Conservation (phyloP, 2,797 vertebrate species). For the Takifugu rubripes region DNA sequence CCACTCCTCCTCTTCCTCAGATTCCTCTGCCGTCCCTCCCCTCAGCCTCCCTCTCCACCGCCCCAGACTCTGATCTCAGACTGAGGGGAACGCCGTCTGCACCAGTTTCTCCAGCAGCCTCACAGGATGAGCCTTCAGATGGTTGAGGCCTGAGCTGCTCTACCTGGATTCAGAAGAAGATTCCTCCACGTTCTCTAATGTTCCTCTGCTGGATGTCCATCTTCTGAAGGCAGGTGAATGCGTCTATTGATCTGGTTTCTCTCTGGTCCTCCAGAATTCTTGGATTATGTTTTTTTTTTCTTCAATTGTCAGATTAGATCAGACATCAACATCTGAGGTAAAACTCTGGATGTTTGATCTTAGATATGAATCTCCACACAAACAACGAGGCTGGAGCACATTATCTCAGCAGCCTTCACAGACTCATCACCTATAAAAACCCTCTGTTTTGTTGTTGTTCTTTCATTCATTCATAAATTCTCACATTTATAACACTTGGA, state of each 20-base stretch:
- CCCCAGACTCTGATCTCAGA: constrained; percentile 72
- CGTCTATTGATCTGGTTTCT: not conserved
- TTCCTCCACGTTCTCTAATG: constrained; percentile 58
- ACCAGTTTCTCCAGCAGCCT: constrained; percentile 9
- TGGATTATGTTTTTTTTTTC: not conserved
- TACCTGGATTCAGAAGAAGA: constrained; percentile 34
- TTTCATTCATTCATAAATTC: no score
- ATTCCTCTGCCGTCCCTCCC: constrained; percentile 66
- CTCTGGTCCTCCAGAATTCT: not conserved
- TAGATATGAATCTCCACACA: no score
- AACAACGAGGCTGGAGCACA: no score
- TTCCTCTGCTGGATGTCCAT: constrained; percentile 70
- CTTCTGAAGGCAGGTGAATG: constrained; percentile 76
- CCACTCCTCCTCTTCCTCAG: constrained; percentile 67
- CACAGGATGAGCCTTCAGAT: constrained; percentile 28
- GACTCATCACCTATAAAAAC: no score
- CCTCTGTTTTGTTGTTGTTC: no score
- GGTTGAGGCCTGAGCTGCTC: constrained; percentile 28
- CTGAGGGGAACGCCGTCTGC: constrained; percentile 77
- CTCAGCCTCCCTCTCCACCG: constrained; percentile 46
- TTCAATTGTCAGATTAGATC: no score
- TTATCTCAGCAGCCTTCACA: no score
- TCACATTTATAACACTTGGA: no score
- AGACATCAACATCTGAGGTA: no score
- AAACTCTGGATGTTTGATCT: no score